Conservation (phyloP, 2,888 invertebrate genomes). For the Protophormia terraenovae region DNA sequence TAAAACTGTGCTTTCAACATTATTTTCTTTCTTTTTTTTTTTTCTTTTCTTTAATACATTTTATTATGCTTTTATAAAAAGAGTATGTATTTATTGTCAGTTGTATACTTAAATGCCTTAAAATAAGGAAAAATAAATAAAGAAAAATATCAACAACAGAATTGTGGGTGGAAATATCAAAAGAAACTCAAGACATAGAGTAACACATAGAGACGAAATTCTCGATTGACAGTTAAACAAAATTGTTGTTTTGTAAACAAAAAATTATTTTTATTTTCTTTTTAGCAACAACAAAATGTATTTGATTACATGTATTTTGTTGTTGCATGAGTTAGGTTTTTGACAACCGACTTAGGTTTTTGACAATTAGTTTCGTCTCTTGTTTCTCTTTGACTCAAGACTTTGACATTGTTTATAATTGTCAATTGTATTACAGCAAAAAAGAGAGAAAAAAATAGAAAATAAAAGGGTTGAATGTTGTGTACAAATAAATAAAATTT, state of each 20-base stretch:
- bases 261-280: too few species aligned
- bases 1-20: neutral
- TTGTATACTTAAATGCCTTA: neutral
- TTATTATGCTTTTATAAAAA: neutral
- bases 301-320: too few species aligned
- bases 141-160: neutral
- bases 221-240: too few species aligned
- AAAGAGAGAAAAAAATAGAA: neutral
- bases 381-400: too few species aligned
- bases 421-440: slow-evolving; percentile 26
- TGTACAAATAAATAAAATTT: neutral
- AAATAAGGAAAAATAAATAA: slow-evolving; percentile 11
- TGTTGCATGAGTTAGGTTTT: too few species aligned
- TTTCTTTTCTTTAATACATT: neutral
- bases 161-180: slow-evolving; percentile 56
- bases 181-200: slow-evolving; percentile 49
- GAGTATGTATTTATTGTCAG: neutral
- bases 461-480: slow-evolving; percentile 28
- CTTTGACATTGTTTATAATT: slow-evolving; percentile 50
- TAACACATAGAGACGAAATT: too few species aligned
- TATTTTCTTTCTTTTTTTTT: too few species aligned
- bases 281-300: too few species aligned
- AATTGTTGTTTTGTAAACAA: too few species aligned
- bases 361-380: too few species aligned
- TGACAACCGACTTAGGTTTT: too few species aligned